Evolutionary conservation across 2,888 invertebrate species (phyloP), one percentile per base, ranked within the genome.

Genomic region (Synanthedon andrenaeformis): DNA sequence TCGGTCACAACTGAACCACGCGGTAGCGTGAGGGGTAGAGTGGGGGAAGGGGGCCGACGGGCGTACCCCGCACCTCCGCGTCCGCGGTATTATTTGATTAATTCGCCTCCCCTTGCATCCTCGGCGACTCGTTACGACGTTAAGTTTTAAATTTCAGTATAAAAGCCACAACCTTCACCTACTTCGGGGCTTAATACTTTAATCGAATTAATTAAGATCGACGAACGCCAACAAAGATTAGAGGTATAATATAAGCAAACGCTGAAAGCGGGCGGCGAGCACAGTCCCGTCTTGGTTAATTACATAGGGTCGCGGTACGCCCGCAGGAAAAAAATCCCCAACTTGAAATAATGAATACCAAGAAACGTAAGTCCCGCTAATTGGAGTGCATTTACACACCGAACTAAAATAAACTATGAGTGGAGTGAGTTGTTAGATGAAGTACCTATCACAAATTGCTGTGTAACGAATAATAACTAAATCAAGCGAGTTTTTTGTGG

Each of bases 101-200:
- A 87, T 87, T 87, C 82, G 84, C 85, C 85, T 84, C 86, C 87
- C 86, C 85, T 85, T 82, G 85, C 84, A 85, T 81, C 82, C 80
- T 81, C 82, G 79, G 74, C 73, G 78, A 84, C 80, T 83, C 87
- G 84, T 84, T 84, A 82, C 82, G 79, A 75, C 78, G 81, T 79
- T 79, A 82, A 82, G 83, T 87, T 87, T 86, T 85, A 82, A 86
- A 85, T 84, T 84, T 78, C 74, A 76, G 78, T 77, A 72, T 79
- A 79, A 77, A 80, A 76, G 78, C 80, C 78, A 73, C 79, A 84
- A 82, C 86, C 85, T 86, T 86, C 82, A 86, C 85, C 87, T 83
- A 84, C 76, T 81, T 56, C 42, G 50, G 50, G 35, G 73, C 72
- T 74, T 81, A 78, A 79, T 81, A 77, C 78, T 81, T 79, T 83